Base-by-base conservation (phyloP, 2,113 vertebrate species). In the Aspidoscelis tigris region DNA sequence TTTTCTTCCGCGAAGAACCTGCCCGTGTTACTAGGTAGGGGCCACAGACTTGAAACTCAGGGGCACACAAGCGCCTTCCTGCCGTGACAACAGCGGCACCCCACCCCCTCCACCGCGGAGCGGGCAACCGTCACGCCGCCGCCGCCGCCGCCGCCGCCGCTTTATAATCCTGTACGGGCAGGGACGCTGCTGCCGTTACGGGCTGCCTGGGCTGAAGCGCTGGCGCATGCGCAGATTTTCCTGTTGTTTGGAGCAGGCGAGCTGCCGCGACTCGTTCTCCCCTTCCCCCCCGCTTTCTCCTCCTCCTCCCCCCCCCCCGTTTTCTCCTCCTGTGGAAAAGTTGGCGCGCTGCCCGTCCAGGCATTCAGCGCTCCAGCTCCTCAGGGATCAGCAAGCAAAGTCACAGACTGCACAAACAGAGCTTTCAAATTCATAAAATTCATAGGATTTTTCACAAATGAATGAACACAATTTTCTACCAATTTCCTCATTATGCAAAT, bases 401-500 rank as follows among this genome's bases (percentile, higher is more conserved):
- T 98, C 97, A 97, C 97, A 97, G 97, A 94, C 97, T 98, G 98
- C 97, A 96, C 97, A 97, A 98, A 97, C 98, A 98, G 98, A 98
- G 97, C 97, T 98, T 98, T 99, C 97, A 98, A 98, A 99, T 99
- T 99, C 98, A 99, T 98, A 97, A 98, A 98, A 99, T 99, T 98
- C 98, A 99, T 99, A 98, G 97, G 97, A 98, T 98, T 97, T 94
- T 97, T 97, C 96, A 97, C 96, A 97, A 99, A 98, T 98, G 98
- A 97, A 97, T 99, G 98, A 99, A 99, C 98, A 98, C 98, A 99
- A 99, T 99, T 99, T 99, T 98, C 98, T 98, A 97, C 97, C 98
- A 98, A 98, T 99, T 98, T 99, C 97, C 98, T 98, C 98, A 99
- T 99, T 99, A 99, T 99, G 98, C 98, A 99, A 99, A 99, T 99